Evolutionary conservation across 1,140 invertebrate genomes (phyloP).

Genomic region (Aphis gossypii): DNA sequence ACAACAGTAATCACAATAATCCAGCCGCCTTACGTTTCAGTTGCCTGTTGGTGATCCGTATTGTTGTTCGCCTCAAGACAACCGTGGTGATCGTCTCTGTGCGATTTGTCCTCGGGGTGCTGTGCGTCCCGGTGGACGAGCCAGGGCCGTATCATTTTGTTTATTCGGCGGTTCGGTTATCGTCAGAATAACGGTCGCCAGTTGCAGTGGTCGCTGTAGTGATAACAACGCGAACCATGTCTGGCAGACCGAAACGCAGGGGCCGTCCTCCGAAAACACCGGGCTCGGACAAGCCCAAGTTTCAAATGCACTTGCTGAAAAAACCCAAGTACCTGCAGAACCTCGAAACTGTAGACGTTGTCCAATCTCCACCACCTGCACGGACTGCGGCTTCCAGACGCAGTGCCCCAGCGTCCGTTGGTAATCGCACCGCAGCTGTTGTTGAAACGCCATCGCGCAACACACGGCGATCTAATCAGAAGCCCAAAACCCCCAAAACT

Average conservation of each 20-base stretch:
- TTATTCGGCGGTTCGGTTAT: slow-evolving; percentile 66
- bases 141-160: not conserved
- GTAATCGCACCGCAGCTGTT: slow-evolving; percentile 59
- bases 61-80: not conserved
- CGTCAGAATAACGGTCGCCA: slow-evolving; percentile 68
- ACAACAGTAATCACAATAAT: not conserved
- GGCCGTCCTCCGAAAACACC: slow-evolving; percentile 85
- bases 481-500: slow-evolving; percentile 62
- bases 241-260: slow-evolving; percentile 83
- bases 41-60: not conserved
- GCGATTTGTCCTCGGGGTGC: no score
- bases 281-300: slow-evolving; percentile 80
- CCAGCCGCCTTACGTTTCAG: not conserved
- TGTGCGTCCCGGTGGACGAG: not conserved
- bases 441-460: slow-evolving; percentile 74
- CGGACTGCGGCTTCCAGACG: slow-evolving; percentile 19
- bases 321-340: slow-evolving; percentile 88
- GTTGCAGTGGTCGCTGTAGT: slow-evolving; percentile 66
- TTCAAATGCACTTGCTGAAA: slow-evolving; percentile 86
- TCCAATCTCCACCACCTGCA: slow-evolving; percentile 69
- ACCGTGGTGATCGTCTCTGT: not conserved
- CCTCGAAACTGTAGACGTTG: slow-evolving; percentile 69
- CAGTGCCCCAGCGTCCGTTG: slow-evolving; percentile 59
- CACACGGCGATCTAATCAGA: slow-evolving; percentile 62
- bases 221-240: slow-evolving; percentile 70